phyloP scores from a whole-genome alignment of 1,140 invertebrate species.

The Drosophila equinoxialis region DNA sequence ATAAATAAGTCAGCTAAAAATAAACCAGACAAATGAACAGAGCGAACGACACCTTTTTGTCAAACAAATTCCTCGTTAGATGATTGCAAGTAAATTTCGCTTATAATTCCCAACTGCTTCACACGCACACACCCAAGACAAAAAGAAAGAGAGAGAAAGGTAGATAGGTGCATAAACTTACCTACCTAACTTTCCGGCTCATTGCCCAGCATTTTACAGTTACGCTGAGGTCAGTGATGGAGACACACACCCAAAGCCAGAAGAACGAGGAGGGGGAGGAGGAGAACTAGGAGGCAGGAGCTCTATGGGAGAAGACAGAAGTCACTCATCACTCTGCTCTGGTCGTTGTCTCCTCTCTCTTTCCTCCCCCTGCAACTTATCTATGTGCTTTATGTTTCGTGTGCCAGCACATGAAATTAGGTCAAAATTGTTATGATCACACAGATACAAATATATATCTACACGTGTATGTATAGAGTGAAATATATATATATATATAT shows the following conservation, averaged over 20 bases:
- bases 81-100: conserved; percentile 12
- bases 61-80: conserved; percentile 24
- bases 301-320: conserved; percentile 30
- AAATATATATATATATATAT: not conserved
- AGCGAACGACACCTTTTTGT: conserved; percentile 52
- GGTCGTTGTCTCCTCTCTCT: conserved; percentile 45
- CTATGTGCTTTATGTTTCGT: conserved; percentile 51
- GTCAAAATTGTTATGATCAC: conserved; percentile 82
- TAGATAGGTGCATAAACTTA: not conserved
- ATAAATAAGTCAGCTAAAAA: conserved; percentile 72
- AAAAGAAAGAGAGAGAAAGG: not conserved
- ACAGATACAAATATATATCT: conserved; percentile 44
- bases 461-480: conserved; percentile 12
- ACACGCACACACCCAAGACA: not conserved
- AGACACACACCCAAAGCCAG: conserved; percentile 8
- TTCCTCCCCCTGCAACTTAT: conserved; percentile 16
- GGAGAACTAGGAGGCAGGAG: not conserved
- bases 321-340: conserved; percentile 44
- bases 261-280: not conserved
- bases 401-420: conserved; percentile 61
- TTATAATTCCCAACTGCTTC: conserved; percentile 18
- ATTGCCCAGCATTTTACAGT: conserved; percentile 63
- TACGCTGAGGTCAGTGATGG: conserved; percentile 74
- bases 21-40: conserved; percentile 42
- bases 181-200: conserved; percentile 44